These are phyloP conservation scores for Merodon equestris DNA, from an alignment of 2,888 invertebrate species.

Conservation along the genomic window DNA sequence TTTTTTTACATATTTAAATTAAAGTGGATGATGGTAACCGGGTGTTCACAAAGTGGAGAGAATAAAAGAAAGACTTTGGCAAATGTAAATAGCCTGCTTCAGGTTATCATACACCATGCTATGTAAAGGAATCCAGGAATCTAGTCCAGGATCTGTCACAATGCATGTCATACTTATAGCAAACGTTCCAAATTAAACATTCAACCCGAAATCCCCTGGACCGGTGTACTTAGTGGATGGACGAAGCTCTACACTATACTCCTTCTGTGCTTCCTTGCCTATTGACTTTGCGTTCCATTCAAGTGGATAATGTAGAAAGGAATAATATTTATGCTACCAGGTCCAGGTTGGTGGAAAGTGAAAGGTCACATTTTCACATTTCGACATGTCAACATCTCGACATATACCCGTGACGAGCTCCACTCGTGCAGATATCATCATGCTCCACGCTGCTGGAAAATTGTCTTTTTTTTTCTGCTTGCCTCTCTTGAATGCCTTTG, in stretches of 20 bases:
- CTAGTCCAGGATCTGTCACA: slow-evolving; percentile 17
- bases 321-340: slow-evolving; percentile 62
- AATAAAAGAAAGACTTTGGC: too few species aligned
- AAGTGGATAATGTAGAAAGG: slow-evolving; percentile 57
- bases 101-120: too few species aligned
- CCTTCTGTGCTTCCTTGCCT: slow-evolving; percentile 7
- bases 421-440: slow-evolving; percentile 64
- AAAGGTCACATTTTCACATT: slow-evolving; percentile 26
- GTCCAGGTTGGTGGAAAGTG: slow-evolving; percentile 61
- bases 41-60: slow-evolving; percentile 7
- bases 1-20: slow-evolving; percentile 29
- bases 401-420: slow-evolving; percentile 26
- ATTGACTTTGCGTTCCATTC: slow-evolving; percentile 63
- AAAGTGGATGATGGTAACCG: slow-evolving; percentile 23
- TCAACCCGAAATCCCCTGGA: not conserved
- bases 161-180: slow-evolving; percentile 23
- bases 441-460: slow-evolving; percentile 54
- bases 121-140: slow-evolving; percentile 27
- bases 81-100: slow-evolving; percentile 30
- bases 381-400: too few species aligned
- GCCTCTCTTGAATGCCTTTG: not conserved
- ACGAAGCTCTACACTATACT: too few species aligned
- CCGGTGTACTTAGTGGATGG: too few species aligned
- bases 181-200: slow-evolving; percentile 35
- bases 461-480: slow-evolving; percentile 51